These are phyloP conservation scores for Endomychus coccineus DNA, from an alignment of 2,888 invertebrate species.

Conservation along the genomic window DNA sequence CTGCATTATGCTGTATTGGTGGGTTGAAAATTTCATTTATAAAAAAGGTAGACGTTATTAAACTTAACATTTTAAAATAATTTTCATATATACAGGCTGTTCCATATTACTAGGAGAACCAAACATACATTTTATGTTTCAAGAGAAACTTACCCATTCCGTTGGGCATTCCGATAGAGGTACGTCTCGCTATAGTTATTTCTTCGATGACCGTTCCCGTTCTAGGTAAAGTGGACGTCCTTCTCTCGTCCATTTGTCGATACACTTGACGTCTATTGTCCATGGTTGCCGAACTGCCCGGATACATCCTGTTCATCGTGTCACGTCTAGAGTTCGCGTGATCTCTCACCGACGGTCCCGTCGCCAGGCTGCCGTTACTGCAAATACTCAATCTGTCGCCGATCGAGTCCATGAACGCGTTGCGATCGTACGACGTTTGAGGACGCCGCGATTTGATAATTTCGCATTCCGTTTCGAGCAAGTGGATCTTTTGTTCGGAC, in stretches of 20 bases:
- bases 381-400: conserved; percentile 5
- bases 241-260: conserved; percentile 8
- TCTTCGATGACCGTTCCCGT: conserved; percentile 27
- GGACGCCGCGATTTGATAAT: conserved; percentile 17
- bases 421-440: not conserved
- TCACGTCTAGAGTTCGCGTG: conserved; percentile 5
- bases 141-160: conserved; percentile 24
- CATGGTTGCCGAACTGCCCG: conserved; percentile 6
- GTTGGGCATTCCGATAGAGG: conserved; percentile 25
- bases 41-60: too few relatives aligned
- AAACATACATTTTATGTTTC: too few relatives aligned
- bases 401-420: conserved; percentile 1
- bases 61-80: too few relatives aligned
- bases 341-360: conserved; percentile 6
- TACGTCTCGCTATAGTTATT: conserved; percentile 30
- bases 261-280: conserved; percentile 8
- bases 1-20: too few relatives aligned
- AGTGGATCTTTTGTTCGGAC: conserved; percentile 27
- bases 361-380: too few relatives aligned
- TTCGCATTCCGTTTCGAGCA: conserved; percentile 26
- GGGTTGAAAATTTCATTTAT: too few relatives aligned
- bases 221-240: conserved; percentile 21
- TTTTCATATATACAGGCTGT: too few relatives aligned
- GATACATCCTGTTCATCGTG: not conserved
- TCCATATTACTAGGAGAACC: too few relatives aligned